Base-by-base conservation (phyloP, 2,113 vertebrate species). In the Dascyllus trimaculatus region DNA sequence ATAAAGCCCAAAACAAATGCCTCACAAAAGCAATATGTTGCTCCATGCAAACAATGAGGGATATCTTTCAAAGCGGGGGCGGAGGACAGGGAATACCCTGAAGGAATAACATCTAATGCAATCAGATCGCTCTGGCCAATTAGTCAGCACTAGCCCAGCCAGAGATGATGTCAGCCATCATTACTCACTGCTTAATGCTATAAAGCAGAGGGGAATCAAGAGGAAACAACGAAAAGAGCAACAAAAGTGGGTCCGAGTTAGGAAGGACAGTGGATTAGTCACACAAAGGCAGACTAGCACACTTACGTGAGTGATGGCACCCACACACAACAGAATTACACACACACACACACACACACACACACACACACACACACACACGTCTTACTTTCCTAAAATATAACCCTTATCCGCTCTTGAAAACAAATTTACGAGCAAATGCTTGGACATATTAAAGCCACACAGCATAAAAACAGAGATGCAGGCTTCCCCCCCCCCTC, bases 101-200 rank as follows among this genome's bases (percentile, higher is more conserved):
- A 83, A 86, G 89, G 88, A 91, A 89, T 69, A 89, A 60, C 71
- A 88, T 85, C 81, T 90, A 88, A 91, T 91, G 81, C 80, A 92
- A 87, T 92, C 86, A 87, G 76, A 87, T 81, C 26, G 78, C 80
- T 86, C 85, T 72, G 81, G 78, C 80, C 87, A 90, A 90, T 91
- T 91, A 92, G 90, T 74, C 61, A 49, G 75, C 62, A 63, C 71
- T 64, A 74, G 81, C 75, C 84, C 15, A 63, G 85, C 89, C 82
- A 89, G 75, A 81, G 85, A 91, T 91, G 90, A 92, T 90, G 85
- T 88, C 89, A 92, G 71, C 82, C 87, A 64, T 89, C 80, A 80
- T 88, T 89, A 90, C 82, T 92, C 81, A 89, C 48, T 63, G 73
- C 73, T 84, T 89, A 87, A 87, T 88, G 84, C 78, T 71, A 61